Evolutionary conservation across 2,888 invertebrate species (phyloP).

Genomic region (Andricus quercusramuli): DNA sequence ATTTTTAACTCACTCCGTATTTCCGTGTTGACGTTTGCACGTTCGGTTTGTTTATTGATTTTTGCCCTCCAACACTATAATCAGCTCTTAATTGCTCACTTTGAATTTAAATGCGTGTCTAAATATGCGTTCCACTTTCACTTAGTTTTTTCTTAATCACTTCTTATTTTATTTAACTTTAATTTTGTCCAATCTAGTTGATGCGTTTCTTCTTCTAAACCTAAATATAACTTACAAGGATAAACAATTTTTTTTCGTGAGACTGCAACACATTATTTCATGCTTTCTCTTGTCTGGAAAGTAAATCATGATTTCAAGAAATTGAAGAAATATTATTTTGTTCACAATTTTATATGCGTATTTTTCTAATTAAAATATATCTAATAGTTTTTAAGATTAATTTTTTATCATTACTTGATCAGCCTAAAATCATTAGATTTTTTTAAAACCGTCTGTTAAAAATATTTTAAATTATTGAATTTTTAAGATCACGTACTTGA

Average conservation of each 20-base stretch:
- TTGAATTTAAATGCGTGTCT: not conserved
- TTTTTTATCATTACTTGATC: no score
- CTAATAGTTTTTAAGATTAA: no score
- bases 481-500: not conserved
- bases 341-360: no score
- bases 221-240: not conserved
- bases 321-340: no score
- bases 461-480: not conserved
- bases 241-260: not conserved
- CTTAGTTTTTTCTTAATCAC: not conserved
- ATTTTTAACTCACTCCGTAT: not conserved
- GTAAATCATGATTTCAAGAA: not conserved
- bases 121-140: not conserved
- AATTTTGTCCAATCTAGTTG: not conserved
- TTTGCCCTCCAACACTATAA: not conserved
- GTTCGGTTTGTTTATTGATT: not conserved
- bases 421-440: no score
- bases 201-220: not conserved
- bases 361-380: no score
- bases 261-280: not conserved
- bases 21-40: not conserved
- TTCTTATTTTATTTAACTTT: not conserved
- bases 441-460: no score
- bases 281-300: not conserved
- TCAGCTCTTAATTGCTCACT: not conserved